Base-by-base conservation (phyloP, 1,140 invertebrate species). In the Drosophila serrata region DNA sequence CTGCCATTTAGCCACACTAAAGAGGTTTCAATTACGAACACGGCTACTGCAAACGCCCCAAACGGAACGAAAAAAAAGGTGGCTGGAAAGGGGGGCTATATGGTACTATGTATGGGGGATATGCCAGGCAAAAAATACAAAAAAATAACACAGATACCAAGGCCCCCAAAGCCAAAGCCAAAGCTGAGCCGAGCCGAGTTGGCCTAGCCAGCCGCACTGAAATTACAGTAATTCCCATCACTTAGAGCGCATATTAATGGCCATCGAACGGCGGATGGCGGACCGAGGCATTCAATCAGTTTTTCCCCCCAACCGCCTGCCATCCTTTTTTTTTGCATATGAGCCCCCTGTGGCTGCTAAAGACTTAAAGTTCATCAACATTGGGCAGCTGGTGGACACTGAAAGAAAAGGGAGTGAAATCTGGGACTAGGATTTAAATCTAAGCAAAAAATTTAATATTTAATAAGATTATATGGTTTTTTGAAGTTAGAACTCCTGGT, bases 241-340 rank as follows among this genome's bases (percentile, higher is more conserved):
- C 90, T 91, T 91, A 90, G 90, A 91, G 90, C 80, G 90, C 81
- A 90, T 91, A 91, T 91, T 91, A 91, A 91, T 90, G 90, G 82
- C 84, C 80, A 80, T 86, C 70, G 82, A 86, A 79, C 82, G 69
- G 76, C 64, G 78, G 72, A 81, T 81, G 61, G 62, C 55, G 45
- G 57, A 68, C 70, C 46, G 60, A 77, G 59, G 77, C 70, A 77
- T 76, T 76, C 74, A 76, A 77, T 68, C 74, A 77, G 74, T 67
- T 74, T 75, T 74, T 53, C 19, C 45, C 31, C 62, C 63, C 43
- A 11, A 11, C 19, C 19, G 15, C 13, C 0, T 9, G 11, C 46
- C 46, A n/a, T 12, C 15, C 15, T 15, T 17, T 17, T 27, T 57
- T 64, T 77, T 61, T 77, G 74, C 74, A 75, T 76, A 60, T 76